These are phyloP conservation scores for Drosophila niveifrons DNA, from an alignment of 2,888 invertebrate species.

Conservation along the genomic window DNA sequence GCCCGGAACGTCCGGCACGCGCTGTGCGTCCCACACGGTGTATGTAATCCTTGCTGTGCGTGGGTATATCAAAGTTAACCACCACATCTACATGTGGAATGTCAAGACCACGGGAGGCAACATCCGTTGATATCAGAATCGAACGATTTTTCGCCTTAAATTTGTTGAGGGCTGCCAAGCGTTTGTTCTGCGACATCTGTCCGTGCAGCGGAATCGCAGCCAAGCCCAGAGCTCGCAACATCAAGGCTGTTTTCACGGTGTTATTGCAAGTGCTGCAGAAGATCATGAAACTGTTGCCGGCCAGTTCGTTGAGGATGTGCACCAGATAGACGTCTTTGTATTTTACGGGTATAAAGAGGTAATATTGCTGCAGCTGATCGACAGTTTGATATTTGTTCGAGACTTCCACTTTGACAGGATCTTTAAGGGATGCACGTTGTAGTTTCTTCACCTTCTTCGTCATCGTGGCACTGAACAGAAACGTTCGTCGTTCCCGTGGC, in stretches of 20 bases:
- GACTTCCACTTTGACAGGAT: constrained; percentile 98
- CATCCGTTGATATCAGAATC: constrained; percentile 98
- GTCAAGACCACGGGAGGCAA: constrained; percentile 98
- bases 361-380: constrained; percentile 97
- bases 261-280: constrained; percentile 98
- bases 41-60: constrained; percentile 99
- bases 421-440: constrained; percentile 96
- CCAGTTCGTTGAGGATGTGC: constrained; percentile 96
- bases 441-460: constrained; percentile 98
- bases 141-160: constrained; percentile 97
- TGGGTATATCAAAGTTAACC: constrained; percentile 98
- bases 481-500: constrained; percentile 95
- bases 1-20: constrained; percentile 97
- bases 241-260: constrained; percentile 94
- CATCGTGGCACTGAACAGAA: constrained; percentile 99
- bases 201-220: constrained; percentile 99
- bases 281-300: constrained; percentile 98
- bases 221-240: constrained; percentile 95
- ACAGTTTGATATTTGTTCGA: constrained; percentile 99
- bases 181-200: constrained; percentile 99
- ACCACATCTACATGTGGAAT: constrained; percentile 99
- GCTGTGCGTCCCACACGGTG: constrained; percentile 99
- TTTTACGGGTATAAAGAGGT: constrained; percentile 97
- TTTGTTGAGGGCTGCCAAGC: constrained; percentile 97
- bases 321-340: constrained; percentile 99